Percentiles rank a stretch among this genome's conserved stretches.
These are phyloP conservation scores for Prinia subflava DNA, from an alignment of 2,113 vertebrate genomes.

Conservation along the genomic window DNA sequence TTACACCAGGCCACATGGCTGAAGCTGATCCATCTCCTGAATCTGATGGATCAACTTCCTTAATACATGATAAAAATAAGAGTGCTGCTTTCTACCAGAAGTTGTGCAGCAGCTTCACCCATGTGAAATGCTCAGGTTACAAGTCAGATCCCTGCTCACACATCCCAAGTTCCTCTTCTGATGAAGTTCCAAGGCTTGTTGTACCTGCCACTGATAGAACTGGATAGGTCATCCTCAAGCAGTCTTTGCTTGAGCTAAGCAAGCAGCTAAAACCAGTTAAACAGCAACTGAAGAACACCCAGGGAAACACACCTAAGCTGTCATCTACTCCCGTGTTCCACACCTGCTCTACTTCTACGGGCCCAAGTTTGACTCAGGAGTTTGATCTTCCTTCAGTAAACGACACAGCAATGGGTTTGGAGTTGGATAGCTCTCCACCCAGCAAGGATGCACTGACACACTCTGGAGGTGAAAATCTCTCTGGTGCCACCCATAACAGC, in stretches of 20 bases:
- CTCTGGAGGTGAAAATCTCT: background rate
- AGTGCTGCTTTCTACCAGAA: background rate
- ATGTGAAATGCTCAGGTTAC: background rate
- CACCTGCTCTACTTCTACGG: too few species aligned
- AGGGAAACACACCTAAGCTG: background rate
- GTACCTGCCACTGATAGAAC: background rate
- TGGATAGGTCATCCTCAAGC: rapidly evolving
- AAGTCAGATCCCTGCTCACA: background rate
- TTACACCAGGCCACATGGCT: background rate
- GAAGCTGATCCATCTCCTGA: background rate
- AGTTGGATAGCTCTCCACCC: background rate
- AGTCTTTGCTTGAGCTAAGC: rapidly evolving
- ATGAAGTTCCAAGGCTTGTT: background rate
- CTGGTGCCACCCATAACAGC: background rate
- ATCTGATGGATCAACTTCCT: background rate
- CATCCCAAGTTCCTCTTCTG: background rate
- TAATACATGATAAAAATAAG: background rate
- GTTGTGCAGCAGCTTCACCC: background rate
- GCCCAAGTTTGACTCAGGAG: too few species aligned
- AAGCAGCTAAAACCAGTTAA: background rate
- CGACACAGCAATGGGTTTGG: rapidly evolving
- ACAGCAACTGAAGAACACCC: rapidly evolving
- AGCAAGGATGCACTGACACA: rapidly evolving
- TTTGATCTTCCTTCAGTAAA: background rate
- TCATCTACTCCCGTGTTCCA: rapidly evolving